Base-by-base conservation (phyloP, 1,140 invertebrate species). In the Adoxophyes honmai region DNA sequence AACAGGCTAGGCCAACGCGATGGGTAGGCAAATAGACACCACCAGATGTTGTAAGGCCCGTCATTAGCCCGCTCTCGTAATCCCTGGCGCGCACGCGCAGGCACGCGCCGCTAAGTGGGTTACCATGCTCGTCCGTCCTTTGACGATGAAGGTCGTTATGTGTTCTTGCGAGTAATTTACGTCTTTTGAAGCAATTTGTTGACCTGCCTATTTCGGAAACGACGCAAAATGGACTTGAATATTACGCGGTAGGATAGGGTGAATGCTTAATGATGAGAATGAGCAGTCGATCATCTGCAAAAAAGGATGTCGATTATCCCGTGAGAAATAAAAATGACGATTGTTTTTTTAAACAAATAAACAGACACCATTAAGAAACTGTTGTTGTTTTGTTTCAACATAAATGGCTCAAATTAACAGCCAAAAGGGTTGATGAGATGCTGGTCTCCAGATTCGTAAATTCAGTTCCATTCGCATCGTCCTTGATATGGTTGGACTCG, bases 401-500 rank as follows among this genome's bases (percentile, higher is more conserved):
- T 28, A n/a, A n/a, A 28, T 28, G 21, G 2, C 21, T 6, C 21
- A 28, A 28, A 28, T 28, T 6, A 28, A 28, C 21, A 3, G 21
- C 21, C 21, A 6, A 28, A 6, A 28, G 6, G 21, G 21, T 28
- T 28, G 21, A 28, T 28, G 21, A 28, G 6, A 6, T 33, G 14
- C 37, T 55, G 36, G 57, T 64, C 59, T 66, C 70, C 73, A 60
- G 54, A 64, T 57, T 64, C 66, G 67, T 63, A 70, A 75, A 73
- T 80, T 64, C 62, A 78, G 74, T 76, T 78, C 63, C 66, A 70
- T 75, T 75, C 77, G 69, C 76, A 73, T 62, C 76, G 82, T 84
- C 84, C 84, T 84, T 87, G 82, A 75, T 82, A 75, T 73, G 66
- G 74, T 70, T 79, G 72, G 69, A 78, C 81, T 78, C 70, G 82